phyloP scores from a whole-genome alignment of 1,140 invertebrate species.

The Drosophila gunungcola region DNA sequence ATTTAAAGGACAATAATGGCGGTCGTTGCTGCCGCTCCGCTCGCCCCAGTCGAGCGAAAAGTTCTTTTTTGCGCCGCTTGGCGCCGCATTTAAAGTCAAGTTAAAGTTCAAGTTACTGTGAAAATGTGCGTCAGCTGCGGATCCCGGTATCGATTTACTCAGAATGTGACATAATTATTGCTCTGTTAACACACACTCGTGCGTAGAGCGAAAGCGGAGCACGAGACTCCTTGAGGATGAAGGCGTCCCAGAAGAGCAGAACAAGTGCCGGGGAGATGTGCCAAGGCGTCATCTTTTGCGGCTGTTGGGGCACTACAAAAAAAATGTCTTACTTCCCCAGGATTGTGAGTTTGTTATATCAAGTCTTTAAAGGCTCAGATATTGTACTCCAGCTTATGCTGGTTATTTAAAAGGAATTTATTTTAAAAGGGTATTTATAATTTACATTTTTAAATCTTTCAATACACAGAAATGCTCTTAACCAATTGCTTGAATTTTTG shows the following conservation, averaged over 20 bases:
- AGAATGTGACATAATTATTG: constrained; percentile 79
- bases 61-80: constrained; percentile 16
- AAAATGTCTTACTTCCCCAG: not conserved
- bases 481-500: too few species aligned
- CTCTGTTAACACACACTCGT: constrained; percentile 54
- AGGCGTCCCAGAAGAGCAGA: constrained; percentile 54
- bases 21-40: constrained; percentile 26
- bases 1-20: constrained; percentile 81
- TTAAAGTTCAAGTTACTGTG: constrained; percentile 80
- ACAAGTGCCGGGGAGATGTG: constrained; percentile 52
- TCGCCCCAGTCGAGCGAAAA: constrained; percentile 30
- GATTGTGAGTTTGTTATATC: too few species aligned
- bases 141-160: constrained; percentile 60
- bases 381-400: too few species aligned
- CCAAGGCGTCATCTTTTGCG: constrained; percentile 24
- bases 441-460: too few species aligned
- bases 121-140: constrained; percentile 63
- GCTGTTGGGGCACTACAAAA: constrained; percentile 16
- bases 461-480: too few species aligned
- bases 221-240: constrained; percentile 42
- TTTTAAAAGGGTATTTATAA: too few species aligned
- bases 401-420: too few species aligned
- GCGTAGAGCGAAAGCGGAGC: constrained; percentile 15
- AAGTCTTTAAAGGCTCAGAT: too few species aligned
- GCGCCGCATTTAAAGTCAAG: constrained; percentile 73